phyloP scores from a whole-genome alignment of 1,140 invertebrate species.

The Cydia strobilella region DNA sequence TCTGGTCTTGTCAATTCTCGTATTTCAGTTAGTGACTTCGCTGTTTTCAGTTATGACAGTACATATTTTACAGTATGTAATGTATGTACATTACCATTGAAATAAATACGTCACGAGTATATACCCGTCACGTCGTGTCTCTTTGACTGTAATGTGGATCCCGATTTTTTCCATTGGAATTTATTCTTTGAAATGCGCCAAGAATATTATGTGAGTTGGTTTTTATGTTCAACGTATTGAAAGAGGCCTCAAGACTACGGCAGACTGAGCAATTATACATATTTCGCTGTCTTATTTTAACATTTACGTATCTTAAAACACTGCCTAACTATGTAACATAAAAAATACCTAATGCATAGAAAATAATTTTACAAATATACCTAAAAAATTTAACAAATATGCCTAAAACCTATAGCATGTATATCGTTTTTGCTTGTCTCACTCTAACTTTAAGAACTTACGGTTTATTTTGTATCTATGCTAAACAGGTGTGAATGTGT shows the following conservation, averaged over 20 bases:
- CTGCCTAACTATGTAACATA: not conserved
- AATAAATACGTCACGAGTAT: slow-evolving; percentile 14
- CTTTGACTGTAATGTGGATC: slow-evolving; percentile 14
- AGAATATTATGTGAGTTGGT: not conserved
- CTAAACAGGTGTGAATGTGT: no score
- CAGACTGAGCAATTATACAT: not conserved
- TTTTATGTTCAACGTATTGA: not conserved
- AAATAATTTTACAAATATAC: no score
- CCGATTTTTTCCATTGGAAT: slow-evolving; percentile 25
- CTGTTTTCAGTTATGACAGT: not conserved
- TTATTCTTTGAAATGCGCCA: not conserved
- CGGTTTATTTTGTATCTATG: no score
- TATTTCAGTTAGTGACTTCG: not conserved
- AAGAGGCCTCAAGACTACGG: not conserved
- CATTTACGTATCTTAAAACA: no score
- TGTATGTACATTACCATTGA: slow-evolving; percentile 8
- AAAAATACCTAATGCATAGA: not conserved
- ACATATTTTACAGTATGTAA: not conserved
- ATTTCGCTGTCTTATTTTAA: not conserved
- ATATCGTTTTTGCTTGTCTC: not conserved
- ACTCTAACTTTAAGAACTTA: no score
- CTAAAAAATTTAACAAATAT: not conserved
- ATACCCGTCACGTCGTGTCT: slow-evolving; percentile 12
- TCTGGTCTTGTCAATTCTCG: no score
- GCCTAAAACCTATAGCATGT: no score